Evolutionary conservation across 2,113 vertebrate genomes (phyloP).

Genomic region (Acanthisitta chloris): DNA sequence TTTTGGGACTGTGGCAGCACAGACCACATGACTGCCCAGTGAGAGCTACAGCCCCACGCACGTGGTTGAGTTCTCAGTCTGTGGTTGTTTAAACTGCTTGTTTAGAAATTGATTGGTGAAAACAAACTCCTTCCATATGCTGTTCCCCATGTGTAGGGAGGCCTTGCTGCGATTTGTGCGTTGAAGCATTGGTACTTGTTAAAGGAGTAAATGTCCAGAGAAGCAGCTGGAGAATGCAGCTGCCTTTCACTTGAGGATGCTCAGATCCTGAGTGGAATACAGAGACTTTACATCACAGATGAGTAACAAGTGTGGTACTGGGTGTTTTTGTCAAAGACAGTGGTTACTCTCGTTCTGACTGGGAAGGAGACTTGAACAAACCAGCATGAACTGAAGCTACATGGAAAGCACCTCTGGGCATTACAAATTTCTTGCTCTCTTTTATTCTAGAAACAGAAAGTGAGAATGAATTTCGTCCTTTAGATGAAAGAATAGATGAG

Average conservation of each 20-base stretch:
- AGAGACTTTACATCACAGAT: neutral
- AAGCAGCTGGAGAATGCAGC: neutral
- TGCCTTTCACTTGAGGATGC: neutral
- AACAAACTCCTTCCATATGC: neutral
- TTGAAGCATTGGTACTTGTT: neutral
- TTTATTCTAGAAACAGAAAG: conserved; percentile 91
- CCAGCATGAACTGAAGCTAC: neutral
- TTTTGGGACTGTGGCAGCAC: neutral
- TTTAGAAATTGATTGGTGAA: neutral
- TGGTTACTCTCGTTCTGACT: neutral
- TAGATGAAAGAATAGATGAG: conserved; percentile 98
- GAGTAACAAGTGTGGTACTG: neutral
- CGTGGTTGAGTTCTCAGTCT: neutral
- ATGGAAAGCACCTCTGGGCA: neutral
- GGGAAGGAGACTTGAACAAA: neutral
- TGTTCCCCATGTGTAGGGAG: neutral
- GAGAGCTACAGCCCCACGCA: neutral
- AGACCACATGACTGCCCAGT: neutral
- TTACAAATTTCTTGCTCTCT: neutral
- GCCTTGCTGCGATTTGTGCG: neutral
- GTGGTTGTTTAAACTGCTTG: neutral
- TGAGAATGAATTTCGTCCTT: conserved; percentile 95
- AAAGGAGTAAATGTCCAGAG: neutral
- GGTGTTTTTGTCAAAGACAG: neutral
- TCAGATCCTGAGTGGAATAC: neutral